Base-by-base conservation (phyloP, 2,888 invertebrate species). In the Trichacis sp. region DNA sequence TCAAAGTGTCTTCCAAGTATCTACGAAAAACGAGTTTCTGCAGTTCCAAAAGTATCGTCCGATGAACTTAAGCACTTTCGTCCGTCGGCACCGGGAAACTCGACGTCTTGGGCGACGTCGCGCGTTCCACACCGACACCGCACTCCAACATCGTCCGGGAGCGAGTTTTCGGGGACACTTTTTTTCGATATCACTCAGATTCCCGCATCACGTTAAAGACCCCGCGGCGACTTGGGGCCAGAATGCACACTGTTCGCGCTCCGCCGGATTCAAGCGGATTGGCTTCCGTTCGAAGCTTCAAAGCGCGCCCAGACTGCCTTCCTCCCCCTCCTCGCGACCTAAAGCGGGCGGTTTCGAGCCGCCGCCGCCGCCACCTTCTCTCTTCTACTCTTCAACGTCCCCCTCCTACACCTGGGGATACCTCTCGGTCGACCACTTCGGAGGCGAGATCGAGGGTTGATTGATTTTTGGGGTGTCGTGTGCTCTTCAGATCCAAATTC, bases 261-360 rank as follows among this genome's bases (percentile, higher is more conserved):
- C 77, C 79, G 81, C 81, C 82, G 81, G 82, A 81, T 82, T 81
- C 81, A 78, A 82, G 79, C 82, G 80, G 81, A 82, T 82, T 82
- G 82, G 77, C 82, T 80, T 81, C 82, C 82, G 80, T 78, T 80
- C 77, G 75, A 76, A 75, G 75, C 76, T 75, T 81, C 80, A 78
- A 81, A 81, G 82, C 82, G 79, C 80, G 77, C 81, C 78, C 82
- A 80, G 82, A 81, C 80, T 80, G 79, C 80, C 78, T 79, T 78
- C 79, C 78, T 71, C 77, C 79, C 79, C 71, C 73, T 69, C 70
- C 57, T 59, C 73, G 73, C 73, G 62, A 30, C 62, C 68, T 64
- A 20, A 47, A 70, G 66, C 61, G 71, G 69, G 67, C 67, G 63
- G 67, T 63, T 63, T 62, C 67, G 59, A 51, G 53, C 69, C 64